Percentiles rank a stretch among this genome's conserved stretches.
Conservation (phyloP, 1,140 invertebrate species). For the Aethina tumida region DNA sequence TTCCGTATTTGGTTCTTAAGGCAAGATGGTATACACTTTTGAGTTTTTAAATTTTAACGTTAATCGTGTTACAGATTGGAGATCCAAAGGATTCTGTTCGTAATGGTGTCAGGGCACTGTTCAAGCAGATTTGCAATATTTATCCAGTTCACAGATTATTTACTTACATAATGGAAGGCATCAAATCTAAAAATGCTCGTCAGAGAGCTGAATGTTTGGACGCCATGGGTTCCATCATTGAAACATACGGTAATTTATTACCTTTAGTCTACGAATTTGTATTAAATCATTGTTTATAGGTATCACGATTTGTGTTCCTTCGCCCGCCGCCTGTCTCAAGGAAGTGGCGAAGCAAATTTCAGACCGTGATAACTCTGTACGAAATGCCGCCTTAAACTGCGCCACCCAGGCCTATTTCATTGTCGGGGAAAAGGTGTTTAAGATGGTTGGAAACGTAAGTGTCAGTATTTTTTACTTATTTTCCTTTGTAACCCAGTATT, state of each 20-base stretch:
- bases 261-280: slow-evolving; percentile 2
- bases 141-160: slow-evolving; percentile 89
- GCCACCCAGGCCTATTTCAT: slow-evolving; percentile 84
- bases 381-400: slow-evolving; percentile 91
- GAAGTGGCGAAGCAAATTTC: slow-evolving; percentile 91
- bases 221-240: slow-evolving; percentile 78
- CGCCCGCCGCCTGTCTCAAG: slow-evolving; percentile 69
- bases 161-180: slow-evolving; percentile 79
- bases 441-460: slow-evolving; percentile 78
- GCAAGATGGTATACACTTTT: slow-evolving; percentile 12
- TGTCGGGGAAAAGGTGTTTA: slow-evolving; percentile 84
- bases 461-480: slow-evolving; percentile 8
- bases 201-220: slow-evolving; percentile 94
- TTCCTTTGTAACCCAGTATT: neutral
- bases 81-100: slow-evolving; percentile 93
- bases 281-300: slow-evolving; percentile 6
- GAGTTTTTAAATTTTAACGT: slow-evolving; percentile 6
- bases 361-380: slow-evolving; percentile 91
- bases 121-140: slow-evolving; percentile 75
- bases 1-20: slow-evolving; percentile 62
- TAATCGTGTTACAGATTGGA: slow-evolving; percentile 55
- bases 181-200: slow-evolving; percentile 93
- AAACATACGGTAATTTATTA: slow-evolving; percentile 70
- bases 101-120: slow-evolving; percentile 74
- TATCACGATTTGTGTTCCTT: slow-evolving; percentile 66